A percentile compares a stretch with the other conserved stretches of the same genome.
These are phyloP conservation scores for Tyto alba DNA, from an alignment of 2,113 vertebrate genomes.

Conservation along the genomic window DNA sequence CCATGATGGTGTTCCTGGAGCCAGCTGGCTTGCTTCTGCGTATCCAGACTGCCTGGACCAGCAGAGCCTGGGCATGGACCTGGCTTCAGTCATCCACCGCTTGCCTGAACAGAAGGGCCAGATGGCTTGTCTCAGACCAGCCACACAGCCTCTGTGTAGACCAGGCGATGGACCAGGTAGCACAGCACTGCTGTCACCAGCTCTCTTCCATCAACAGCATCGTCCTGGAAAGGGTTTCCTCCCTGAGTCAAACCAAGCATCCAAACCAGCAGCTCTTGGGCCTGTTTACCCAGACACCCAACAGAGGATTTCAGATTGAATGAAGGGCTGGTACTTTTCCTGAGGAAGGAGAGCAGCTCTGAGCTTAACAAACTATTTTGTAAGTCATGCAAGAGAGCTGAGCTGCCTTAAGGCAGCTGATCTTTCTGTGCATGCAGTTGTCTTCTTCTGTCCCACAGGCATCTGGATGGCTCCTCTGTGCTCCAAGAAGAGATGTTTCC, in stretches of 20 bases:
- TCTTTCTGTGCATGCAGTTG: not conserved
- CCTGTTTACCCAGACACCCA: not conserved
- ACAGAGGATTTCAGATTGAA: not conserved
- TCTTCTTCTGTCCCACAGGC: not conserved
- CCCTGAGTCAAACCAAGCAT: not conserved
- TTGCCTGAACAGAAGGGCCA: not conserved
- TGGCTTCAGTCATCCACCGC: not conserved
- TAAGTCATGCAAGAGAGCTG: not conserved
- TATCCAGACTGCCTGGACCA: not conserved
- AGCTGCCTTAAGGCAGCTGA: not conserved
- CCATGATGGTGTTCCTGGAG: not conserved
- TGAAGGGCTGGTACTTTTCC: fast-evolving
- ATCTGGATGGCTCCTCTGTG: not conserved
- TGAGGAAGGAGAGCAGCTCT: not conserved
- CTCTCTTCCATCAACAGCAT: not conserved
- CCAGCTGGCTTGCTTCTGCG: not conserved
- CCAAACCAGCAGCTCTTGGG: not conserved
- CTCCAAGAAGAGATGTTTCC: not conserved
- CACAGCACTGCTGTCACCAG: not conserved
- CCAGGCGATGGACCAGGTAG: not conserved
- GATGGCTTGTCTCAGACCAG: not conserved
- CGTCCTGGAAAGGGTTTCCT: fast-evolving
- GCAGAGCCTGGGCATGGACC: not conserved
- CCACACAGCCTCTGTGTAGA: not conserved
- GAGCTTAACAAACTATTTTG: not conserved